phyloP scores from a whole-genome alignment of 2,888 invertebrate species.

The Drosophila antonietae region DNA sequence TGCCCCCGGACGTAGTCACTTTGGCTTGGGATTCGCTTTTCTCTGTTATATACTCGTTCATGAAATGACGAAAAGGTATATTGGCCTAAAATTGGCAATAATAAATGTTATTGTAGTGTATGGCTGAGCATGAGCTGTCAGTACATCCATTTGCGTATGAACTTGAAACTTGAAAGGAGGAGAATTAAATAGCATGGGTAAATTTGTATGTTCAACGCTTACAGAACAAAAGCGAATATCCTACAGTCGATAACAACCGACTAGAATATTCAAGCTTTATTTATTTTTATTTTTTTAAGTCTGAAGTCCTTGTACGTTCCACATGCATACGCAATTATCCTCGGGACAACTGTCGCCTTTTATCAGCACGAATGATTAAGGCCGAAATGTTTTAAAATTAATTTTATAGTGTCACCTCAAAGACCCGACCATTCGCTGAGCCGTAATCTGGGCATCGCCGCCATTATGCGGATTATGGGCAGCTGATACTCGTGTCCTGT shows the following conservation, averaged over 20 bases:
- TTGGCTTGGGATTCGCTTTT: slow-evolving; percentile 1
- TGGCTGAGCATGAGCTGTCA: no score
- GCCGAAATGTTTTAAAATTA: slow-evolving; percentile 71
- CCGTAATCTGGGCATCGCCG: slow-evolving; percentile 44
- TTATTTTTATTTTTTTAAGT: neutral
- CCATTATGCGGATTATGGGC: slow-evolving; percentile 48
- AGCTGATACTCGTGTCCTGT: slow-evolving; percentile 23
- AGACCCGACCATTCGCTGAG: slow-evolving; percentile 27
- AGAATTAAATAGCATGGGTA: neutral
- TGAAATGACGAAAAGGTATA: neutral
- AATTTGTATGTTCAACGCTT: neutral
- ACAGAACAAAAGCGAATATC: neutral
- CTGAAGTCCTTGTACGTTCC: slow-evolving; percentile 28
- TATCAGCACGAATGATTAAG: slow-evolving; percentile 75
- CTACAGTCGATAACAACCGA: neutral
- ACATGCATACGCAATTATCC: slow-evolving; percentile 73
- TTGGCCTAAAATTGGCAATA: neutral
- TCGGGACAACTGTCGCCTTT: slow-evolving; percentile 71
- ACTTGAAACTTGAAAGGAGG: no score
- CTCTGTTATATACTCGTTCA: neutral
- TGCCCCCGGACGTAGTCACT: slow-evolving; percentile 36
- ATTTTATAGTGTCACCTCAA: slow-evolving; percentile 69
- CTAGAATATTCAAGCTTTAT: neutral
- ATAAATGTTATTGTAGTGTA: neutral
- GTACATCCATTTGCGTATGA: neutral